These are phyloP conservation scores for Lagocephalus sceleratus DNA, from an alignment of 2,797 vertebrate species.

Conservation along the genomic window DNA sequence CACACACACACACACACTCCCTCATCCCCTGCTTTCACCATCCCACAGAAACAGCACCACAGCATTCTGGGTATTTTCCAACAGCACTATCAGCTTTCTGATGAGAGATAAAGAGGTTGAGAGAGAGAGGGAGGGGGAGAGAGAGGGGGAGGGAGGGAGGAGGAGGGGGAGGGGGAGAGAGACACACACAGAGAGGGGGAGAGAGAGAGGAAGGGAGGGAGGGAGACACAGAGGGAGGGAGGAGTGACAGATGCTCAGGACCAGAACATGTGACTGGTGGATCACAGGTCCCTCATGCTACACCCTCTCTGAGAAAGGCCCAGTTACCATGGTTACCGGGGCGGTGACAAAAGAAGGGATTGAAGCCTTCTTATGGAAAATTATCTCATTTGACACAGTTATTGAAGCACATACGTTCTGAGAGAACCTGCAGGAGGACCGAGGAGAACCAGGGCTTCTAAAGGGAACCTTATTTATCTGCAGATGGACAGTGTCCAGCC, in stretches of 20 bases:
- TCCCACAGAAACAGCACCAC: conserved; percentile 44
- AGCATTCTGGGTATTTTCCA: conserved; percentile 48
- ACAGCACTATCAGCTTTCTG: conserved; percentile 34
- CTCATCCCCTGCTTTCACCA: conserved; percentile 33
- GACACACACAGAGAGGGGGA: neutral
- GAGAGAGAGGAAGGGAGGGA: conserved; percentile 14
- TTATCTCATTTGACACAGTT: conserved; percentile 45
- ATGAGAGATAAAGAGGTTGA: conserved; percentile 22
- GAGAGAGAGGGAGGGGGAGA: conserved; percentile 6
- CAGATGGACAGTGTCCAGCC: no score
- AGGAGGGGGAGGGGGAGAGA: conserved; percentile 13
- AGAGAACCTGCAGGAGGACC: no score
- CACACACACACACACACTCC: conserved; percentile 3
- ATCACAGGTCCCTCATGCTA: conserved; percentile 36
- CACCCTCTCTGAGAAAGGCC: conserved; percentile 36
- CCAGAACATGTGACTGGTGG: conserved; percentile 60
- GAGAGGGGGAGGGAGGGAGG: neutral
- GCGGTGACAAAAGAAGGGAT: conserved; percentile 50
- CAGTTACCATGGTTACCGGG: conserved; percentile 61
- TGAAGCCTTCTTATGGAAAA: conserved; percentile 52
- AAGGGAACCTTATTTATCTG: no score
- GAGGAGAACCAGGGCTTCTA: no score
- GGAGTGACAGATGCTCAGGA: conserved; percentile 64
- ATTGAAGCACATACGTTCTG: neutral
- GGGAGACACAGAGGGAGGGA: conserved; percentile 27